Conservation (phyloP, 30 jellyfish, hydroid and myxozoan genomes). For the Aurelia sp. region DNA sequence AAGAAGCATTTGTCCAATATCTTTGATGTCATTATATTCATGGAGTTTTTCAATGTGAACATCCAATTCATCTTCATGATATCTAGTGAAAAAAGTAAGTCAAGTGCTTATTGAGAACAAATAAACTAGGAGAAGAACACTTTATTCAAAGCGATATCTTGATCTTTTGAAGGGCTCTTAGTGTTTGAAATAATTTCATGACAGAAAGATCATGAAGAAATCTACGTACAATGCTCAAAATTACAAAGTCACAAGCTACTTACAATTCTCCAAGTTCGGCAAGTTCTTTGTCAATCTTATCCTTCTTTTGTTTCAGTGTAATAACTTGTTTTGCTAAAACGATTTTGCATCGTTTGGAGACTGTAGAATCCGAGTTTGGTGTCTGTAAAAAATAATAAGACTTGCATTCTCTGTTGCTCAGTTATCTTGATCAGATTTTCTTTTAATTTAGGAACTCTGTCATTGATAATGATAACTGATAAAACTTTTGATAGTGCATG, state of each 20-base stretch:
- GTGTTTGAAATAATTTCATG: too few relatives aligned
- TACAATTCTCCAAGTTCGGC: slow-evolving; percentile 62
- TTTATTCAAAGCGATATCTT: too few relatives aligned
- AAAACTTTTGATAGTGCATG: too few relatives aligned
- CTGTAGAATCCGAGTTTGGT: slow-evolving; percentile 12
- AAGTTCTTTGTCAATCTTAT: slow-evolving; percentile 71
- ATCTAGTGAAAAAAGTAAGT: slow-evolving; percentile 23
- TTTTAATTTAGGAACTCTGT: too few relatives aligned
- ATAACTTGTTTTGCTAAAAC: slow-evolving; percentile 65
- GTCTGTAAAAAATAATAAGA: slow-evolving; percentile 3
- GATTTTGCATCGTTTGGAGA: slow-evolving; percentile 45
- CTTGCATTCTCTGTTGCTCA: too few relatives aligned
- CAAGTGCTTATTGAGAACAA: too few relatives aligned
- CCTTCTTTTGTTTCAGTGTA: slow-evolving; percentile 65
- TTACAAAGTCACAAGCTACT: background rate
- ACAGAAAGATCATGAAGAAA: background rate
- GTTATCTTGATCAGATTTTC: too few relatives aligned
- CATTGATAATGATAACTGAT: too few relatives aligned
- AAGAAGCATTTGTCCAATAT: slow-evolving; percentile 91
- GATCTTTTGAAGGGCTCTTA: too few relatives aligned
- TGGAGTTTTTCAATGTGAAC: slow-evolving; percentile 79
- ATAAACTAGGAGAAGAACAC: too few relatives aligned
- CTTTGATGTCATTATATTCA: slow-evolving; percentile 96
- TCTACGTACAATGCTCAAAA: background rate
- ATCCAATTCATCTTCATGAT: slow-evolving; percentile 81